phyloP scores from a whole-genome alignment of 2,888 invertebrate species.

The Perizoma affinitatum region DNA sequence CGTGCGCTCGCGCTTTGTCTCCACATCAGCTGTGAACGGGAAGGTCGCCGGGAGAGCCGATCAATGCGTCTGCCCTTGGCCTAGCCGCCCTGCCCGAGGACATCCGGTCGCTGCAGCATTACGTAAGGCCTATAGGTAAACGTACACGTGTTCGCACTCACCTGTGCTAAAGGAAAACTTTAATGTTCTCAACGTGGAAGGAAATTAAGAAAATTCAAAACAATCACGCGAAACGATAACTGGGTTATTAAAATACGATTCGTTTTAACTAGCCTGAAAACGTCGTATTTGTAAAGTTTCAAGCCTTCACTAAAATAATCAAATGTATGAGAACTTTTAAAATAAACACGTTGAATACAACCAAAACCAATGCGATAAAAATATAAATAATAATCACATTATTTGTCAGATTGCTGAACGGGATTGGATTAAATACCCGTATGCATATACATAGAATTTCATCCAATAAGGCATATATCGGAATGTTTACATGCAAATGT shows the following conservation, averaged over 20 bases:
- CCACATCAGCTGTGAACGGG: conserved; percentile 37
- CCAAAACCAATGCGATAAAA: no score
- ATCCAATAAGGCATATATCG: no score
- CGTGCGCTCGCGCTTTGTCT: conserved; percentile 54
- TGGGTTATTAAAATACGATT: conserved; percentile 19
- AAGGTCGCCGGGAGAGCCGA: conserved; percentile 47
- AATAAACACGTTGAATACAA: neutral
- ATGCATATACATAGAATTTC: no score
- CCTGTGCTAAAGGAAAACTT: conserved; percentile 27
- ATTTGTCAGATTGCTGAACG: no score
- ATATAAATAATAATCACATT: no score
- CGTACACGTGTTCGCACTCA: conserved; percentile 31
- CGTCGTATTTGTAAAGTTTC: neutral
- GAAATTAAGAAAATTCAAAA: conserved; percentile 9
- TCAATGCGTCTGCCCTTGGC: conserved; percentile 79
- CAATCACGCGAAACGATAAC: conserved; percentile 13
- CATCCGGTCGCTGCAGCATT: conserved; percentile 66
- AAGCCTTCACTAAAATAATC: neutral
- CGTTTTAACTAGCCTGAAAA: conserved; percentile 1
- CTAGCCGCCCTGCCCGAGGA: conserved; percentile 66
- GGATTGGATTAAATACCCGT: no score
- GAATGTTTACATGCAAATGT: no score
- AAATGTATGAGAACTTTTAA: neutral
- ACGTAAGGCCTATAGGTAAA: conserved; percentile 51
- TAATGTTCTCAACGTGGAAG: conserved; percentile 16